A percentile compares a stretch with the other conserved stretches of the same genome.
Evolutionary conservation across 2,797 vertebrate species (phyloP).

Genomic region (Lerista edwardsae): DNA sequence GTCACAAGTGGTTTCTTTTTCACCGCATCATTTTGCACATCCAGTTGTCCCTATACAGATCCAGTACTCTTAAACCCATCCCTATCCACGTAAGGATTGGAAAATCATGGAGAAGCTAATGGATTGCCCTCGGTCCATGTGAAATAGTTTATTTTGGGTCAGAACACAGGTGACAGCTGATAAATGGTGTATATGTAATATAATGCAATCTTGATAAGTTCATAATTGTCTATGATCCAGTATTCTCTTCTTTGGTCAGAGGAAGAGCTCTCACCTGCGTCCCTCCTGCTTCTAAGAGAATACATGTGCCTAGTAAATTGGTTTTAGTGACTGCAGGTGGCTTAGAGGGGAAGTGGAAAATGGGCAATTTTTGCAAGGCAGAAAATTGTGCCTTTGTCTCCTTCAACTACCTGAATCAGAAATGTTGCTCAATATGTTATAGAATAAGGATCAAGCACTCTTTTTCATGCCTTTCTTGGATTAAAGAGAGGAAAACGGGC

Average conservation of each 20-base stretch:
- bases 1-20: no score
- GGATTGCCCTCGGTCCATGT: not conserved
- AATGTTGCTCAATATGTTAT: conserved; percentile 22
- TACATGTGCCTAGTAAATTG: not conserved
- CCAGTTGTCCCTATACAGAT: no score
- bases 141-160: not conserved
- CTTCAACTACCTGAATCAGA: conserved; percentile 14
- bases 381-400: not conserved
- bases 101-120: not conserved
- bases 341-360: not conserved
- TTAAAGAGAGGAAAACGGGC: conserved; percentile 56
- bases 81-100: not conserved
- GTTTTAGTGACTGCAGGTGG: conserved; percentile 9
- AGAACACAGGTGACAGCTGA: not conserved
- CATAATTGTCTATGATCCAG: not conserved
- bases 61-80: not conserved
- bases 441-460: conserved; percentile 34
- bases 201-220: not conserved
- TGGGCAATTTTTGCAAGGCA: accelerated
- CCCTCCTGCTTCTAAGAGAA: conserved; percentile 9
- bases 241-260: not conserved
- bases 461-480: conserved; percentile 9
- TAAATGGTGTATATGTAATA: not conserved
- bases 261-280: not conserved
- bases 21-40: not conserved